These are phyloP conservation scores for Eupelmus urozonus DNA, from an alignment of 2,888 invertebrate genomes.

Conservation along the genomic window DNA sequence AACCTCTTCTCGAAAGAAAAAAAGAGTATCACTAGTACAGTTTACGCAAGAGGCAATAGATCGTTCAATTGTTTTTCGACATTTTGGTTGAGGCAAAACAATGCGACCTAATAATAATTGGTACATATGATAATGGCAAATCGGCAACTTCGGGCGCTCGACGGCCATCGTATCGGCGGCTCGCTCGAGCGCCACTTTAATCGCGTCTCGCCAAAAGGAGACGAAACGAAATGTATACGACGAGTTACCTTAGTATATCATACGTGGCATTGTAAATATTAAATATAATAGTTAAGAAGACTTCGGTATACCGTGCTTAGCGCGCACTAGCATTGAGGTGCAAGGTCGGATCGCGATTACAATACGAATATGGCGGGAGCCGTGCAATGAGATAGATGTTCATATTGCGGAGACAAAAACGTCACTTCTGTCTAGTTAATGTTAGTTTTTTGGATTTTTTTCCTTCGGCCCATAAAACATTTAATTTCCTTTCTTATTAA, in stretches of 20 bases:
- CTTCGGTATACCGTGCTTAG: slow-evolving; percentile 56
- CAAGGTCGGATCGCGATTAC: slow-evolving; percentile 47
- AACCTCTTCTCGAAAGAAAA: slow-evolving; percentile 46
- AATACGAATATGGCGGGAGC: slow-evolving; percentile 47
- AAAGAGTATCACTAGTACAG: background rate
- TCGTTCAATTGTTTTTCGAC: background rate
- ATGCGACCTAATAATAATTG: background rate
- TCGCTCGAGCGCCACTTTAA: too few relatives aligned
- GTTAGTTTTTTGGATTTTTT: too few relatives aligned
- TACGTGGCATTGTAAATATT: slow-evolving; percentile 71
- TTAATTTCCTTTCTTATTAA: too few relatives aligned
- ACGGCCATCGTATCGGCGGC: slow-evolving; percentile 44
- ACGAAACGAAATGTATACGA: slow-evolving; percentile 72
- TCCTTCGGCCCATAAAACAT: too few relatives aligned
- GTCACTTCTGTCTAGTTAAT: slow-evolving; percentile 22
- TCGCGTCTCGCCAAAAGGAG: slow-evolving; percentile 43
- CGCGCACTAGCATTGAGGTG: slow-evolving; percentile 17
- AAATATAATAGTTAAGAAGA: slow-evolving; percentile 66
- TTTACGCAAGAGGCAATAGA: slow-evolving; percentile 28
- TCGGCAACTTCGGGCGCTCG: background rate
- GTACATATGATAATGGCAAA: too few relatives aligned
- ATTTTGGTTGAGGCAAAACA: slow-evolving; percentile 27
- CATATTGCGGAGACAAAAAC: background rate
- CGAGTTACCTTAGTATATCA: slow-evolving; percentile 72
- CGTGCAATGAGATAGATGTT: slow-evolving; percentile 50